Conservation (phyloP, 2,797 vertebrate species). For the Odontamblyopus lacepedii region DNA sequence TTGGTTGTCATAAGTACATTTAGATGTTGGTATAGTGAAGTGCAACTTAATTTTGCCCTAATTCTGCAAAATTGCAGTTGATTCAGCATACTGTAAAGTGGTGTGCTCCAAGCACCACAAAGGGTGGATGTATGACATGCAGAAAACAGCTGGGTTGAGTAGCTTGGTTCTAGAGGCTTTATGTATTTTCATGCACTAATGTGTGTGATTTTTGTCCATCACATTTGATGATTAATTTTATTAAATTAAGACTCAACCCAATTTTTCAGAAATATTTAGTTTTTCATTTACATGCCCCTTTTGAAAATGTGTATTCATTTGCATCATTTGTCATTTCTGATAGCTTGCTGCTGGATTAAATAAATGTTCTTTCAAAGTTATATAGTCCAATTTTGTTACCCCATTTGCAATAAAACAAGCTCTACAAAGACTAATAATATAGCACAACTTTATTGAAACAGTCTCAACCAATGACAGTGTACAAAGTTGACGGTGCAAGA, state of each 20-base stretch:
- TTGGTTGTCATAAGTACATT: constrained; percentile 1
- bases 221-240: constrained; percentile 23
- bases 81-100: neutral
- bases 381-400: constrained; percentile 30
- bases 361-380: constrained; percentile 32
- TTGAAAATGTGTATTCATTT: constrained; percentile 44
- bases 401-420: constrained; percentile 13
- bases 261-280: constrained; percentile 1
- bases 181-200: constrained; percentile 23
- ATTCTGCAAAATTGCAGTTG: neutral
- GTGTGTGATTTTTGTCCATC: constrained; percentile 30
- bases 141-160: neutral
- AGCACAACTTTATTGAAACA: constrained; percentile 88
- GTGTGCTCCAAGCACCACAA: neutral
- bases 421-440: constrained; percentile 71
- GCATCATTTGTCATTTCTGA: constrained; percentile 30
- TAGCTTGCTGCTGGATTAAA: constrained; percentile 46
- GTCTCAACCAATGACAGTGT: constrained; percentile 83
- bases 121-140: neutral
- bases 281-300: constrained; percentile 3
- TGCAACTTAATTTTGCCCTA: constrained; percentile 1
- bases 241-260: neutral
- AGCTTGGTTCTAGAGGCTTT: neutral
- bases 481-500: constrained; percentile 70
- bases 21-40: neutral